Conservation (phyloP, 64 coral and sea anemone species). For the Pocillopora damicornis region DNA sequence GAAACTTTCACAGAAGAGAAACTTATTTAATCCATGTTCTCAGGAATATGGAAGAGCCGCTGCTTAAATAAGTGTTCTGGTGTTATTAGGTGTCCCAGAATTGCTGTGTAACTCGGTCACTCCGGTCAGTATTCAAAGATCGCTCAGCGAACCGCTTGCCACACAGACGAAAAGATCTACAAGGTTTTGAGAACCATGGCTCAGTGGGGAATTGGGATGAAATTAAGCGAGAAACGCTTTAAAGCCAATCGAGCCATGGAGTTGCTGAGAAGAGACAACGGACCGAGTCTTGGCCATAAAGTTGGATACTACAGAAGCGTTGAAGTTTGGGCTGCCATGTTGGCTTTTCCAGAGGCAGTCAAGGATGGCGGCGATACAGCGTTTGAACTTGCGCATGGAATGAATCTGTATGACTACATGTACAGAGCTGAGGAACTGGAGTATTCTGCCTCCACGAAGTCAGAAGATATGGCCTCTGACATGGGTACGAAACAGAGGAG, state of each 20-base stretch:
- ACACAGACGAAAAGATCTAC: slow-evolving; percentile 24
- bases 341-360: slow-evolving; percentile 22
- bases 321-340: slow-evolving; percentile 22
- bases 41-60: slow-evolving; percentile 46
- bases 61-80: slow-evolving; percentile 17
- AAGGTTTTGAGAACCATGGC: slow-evolving; percentile 57
- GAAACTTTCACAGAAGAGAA: neutral
- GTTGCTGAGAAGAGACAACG: slow-evolving; percentile 31
- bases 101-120: neutral
- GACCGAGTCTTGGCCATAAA: slow-evolving; percentile 43
- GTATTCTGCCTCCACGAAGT: neutral
- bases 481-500: slow-evolving; percentile 8
- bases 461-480: neutral
- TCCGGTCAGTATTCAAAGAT: slow-evolving; percentile 24
- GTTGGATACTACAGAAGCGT: slow-evolving; percentile 27
- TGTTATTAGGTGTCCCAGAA: slow-evolving; percentile 15
- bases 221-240: slow-evolving; percentile 14
- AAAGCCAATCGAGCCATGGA: slow-evolving; percentile 32
- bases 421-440: neutral
- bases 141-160: neutral
- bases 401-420: slow-evolving; percentile 36
- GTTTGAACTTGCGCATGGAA: slow-evolving; percentile 43
- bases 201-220: slow-evolving; percentile 40
- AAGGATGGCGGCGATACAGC: slow-evolving; percentile 31
- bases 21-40: slow-evolving; percentile 29